Evolutionary conservation across 2,113 vertebrate species (phyloP).

Genomic region (Pantherophis guttatus): DNA sequence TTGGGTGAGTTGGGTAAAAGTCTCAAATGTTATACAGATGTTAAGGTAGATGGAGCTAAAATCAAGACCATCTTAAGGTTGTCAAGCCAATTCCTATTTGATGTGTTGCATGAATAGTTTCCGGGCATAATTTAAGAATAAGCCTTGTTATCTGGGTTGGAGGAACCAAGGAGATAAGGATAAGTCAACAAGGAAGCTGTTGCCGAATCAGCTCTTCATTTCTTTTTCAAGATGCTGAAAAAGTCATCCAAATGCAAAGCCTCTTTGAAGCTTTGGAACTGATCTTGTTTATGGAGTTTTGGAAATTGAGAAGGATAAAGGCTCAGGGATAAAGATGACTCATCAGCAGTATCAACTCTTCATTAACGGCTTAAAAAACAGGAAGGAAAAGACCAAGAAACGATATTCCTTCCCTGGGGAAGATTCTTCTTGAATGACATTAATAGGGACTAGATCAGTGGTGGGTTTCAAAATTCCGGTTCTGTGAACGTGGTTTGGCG

Average conservation of each 20-base stretch:
- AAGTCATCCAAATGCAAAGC: neutral
- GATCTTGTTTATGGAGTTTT: neutral
- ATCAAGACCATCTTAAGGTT: constrained; percentile 3
- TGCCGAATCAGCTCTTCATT: accelerated
- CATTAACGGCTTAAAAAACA: neutral
- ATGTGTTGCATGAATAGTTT: neutral
- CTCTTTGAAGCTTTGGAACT: neutral
- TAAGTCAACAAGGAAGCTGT: neutral
- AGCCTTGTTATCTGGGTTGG: neutral
- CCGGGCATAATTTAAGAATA: neutral
- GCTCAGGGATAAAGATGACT: neutral
- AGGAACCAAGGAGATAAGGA: neutral
- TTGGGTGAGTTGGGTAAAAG: neutral
- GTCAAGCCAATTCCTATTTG: neutral
- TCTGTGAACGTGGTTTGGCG: too few relatives aligned
- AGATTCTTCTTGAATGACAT: neutral
- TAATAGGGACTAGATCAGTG: neutral
- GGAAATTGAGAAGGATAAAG: neutral
- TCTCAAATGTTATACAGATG: neutral
- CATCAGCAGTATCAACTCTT: neutral
- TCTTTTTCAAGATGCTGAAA: accelerated
- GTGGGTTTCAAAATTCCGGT: too few relatives aligned
- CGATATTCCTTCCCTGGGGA: neutral
- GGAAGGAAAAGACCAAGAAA: neutral
- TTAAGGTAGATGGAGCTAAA: neutral